These are phyloP conservation scores for Ammospiza caudacuta DNA, from an alignment of 2,113 vertebrate species.

Conservation along the genomic window DNA sequence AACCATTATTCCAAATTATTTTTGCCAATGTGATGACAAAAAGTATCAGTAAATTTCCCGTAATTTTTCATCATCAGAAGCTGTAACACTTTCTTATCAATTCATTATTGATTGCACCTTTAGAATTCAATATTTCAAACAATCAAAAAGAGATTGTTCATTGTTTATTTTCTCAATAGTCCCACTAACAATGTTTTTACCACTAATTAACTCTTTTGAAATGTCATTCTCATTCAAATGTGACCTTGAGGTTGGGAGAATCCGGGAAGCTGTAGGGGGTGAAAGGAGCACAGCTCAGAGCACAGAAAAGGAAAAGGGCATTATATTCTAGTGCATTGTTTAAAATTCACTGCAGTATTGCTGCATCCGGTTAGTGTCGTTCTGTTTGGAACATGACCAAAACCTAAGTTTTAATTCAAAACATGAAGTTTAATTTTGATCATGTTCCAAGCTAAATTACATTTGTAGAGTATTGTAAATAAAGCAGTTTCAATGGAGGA, in stretches of 20 bases:
- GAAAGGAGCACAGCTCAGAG: not conserved
- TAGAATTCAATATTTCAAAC: not conserved
- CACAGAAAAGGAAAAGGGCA: not conserved
- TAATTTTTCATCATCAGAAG: not conserved
- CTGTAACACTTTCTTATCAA: not conserved
- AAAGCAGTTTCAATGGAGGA: not conserved
- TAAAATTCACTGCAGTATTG: not conserved
- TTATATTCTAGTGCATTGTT: not conserved
- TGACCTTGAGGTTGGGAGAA: not conserved
- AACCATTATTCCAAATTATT: not conserved
- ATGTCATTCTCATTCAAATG: not conserved
- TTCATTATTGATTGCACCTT: not conserved
- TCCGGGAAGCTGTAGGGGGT: not conserved
- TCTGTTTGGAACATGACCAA: not conserved
- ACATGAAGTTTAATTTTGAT: not conserved
- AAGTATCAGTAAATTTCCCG: not conserved
- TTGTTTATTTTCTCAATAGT: not conserved
- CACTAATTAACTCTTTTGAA: not conserved
- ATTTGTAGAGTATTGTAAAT: not conserved
- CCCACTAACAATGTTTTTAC: not conserved
- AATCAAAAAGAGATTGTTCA: not conserved
- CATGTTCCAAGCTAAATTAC: not conserved
- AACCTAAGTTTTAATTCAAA: not conserved
- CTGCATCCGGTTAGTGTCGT: not conserved
- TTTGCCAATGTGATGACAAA: not conserved